Percentiles rank a stretch among this genome's conserved stretches.
phyloP scores from a whole-genome alignment of 1,140 invertebrate genomes.

The Campoletis sonorensis region DNA sequence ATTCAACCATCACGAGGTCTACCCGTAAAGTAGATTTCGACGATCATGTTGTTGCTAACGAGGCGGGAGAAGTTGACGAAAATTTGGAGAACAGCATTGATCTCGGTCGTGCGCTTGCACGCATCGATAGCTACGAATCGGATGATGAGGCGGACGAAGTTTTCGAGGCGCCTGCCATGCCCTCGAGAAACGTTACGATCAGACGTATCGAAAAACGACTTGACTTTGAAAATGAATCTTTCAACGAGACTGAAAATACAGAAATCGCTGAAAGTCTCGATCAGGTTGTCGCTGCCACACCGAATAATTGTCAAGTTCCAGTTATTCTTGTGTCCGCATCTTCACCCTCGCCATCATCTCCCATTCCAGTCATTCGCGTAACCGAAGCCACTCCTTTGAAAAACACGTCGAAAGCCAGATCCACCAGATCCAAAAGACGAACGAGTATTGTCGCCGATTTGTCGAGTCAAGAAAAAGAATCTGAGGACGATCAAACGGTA shows the following conservation, averaged over 20 bases:
- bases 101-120: slow-evolving; percentile 52
- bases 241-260: slow-evolving; percentile 23
- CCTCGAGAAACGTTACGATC: slow-evolving; percentile 31
- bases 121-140: slow-evolving; percentile 56
- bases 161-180: background rate
- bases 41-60: slow-evolving; percentile 55
- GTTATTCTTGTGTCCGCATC: background rate
- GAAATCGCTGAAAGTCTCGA: background rate
- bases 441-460: background rate
- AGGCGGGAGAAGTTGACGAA: slow-evolving; percentile 47
- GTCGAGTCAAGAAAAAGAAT: background rate
- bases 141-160: slow-evolving; percentile 42
- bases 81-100: slow-evolving; percentile 43
- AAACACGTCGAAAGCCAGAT: background rate
- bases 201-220: slow-evolving; percentile 56
- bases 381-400: no score
- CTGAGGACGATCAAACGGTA: background rate
- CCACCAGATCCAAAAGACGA: background rate
- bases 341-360: background rate
- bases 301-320: background rate
- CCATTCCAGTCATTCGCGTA: no score
- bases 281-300: background rate
- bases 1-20: slow-evolving; percentile 48
- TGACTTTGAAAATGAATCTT: slow-evolving; percentile 59
- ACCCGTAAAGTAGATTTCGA: slow-evolving; percentile 60